Evolutionary conservation across 1,140 invertebrate genomes (phyloP).

Genomic region (Apis dorsata): DNA sequence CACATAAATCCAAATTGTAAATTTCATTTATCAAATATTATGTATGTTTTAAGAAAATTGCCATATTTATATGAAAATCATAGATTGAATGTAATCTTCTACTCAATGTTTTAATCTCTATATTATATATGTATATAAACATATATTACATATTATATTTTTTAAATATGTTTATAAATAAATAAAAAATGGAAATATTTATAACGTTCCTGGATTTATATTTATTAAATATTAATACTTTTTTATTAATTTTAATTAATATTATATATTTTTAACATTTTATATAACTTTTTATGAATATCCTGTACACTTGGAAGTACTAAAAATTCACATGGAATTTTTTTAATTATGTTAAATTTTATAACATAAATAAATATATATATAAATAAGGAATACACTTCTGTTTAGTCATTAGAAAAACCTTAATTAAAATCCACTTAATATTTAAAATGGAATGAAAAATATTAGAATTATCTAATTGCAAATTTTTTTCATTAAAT

Average conservation of each 20-base stretch:
- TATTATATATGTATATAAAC: neutral
- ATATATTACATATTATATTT: neutral
- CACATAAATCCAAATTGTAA: neutral
- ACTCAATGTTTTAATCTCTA: neutral
- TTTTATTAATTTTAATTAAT: neutral
- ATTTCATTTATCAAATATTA: neutral
- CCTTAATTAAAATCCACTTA: neutral
- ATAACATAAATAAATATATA: neutral
- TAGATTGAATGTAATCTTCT: neutral
- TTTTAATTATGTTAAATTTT: conserved; percentile 25
- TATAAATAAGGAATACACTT: conserved; percentile 25
- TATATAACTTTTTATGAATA: neutral
- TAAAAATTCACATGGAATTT: conserved; percentile 20
- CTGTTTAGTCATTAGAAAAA: neutral
- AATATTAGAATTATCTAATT: conserved; percentile 9
- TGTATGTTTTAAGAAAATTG: neutral
- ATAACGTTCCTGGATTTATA: neutral
- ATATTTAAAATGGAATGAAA: conserved; percentile 8
- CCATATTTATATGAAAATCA: neutral
- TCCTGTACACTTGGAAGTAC: neutral
- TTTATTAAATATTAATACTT: neutral
- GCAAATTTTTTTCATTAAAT: neutral
- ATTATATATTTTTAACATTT: neutral
- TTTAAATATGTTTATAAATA: neutral
- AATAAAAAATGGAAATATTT: neutral